These are phyloP conservation scores for Pogona vitticeps DNA, from an alignment of 2,113 vertebrate species.

Conservation along the genomic window DNA sequence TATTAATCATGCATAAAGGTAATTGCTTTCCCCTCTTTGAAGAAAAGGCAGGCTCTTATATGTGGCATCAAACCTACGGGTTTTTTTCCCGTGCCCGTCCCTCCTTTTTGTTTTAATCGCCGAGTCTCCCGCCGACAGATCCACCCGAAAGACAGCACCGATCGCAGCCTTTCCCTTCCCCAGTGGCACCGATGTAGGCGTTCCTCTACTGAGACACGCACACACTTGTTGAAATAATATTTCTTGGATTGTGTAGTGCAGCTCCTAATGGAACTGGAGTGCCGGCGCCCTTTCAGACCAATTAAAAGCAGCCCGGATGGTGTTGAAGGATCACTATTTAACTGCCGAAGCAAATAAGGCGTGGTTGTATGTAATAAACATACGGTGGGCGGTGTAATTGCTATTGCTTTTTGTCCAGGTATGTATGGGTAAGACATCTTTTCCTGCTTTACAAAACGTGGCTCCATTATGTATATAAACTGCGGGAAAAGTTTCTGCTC, in stretches of 20 bases:
- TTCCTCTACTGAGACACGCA: background rate
- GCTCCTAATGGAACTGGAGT: background rate
- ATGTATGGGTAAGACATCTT: background rate
- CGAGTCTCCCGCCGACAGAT: background rate
- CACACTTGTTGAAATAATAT: background rate
- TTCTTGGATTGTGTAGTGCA: background rate
- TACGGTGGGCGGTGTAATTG: background rate
- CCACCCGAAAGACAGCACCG: conserved; percentile 3
- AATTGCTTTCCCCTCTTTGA: conserved; percentile 31
- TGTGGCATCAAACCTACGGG: conserved; percentile 8
- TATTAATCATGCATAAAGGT: conserved; percentile 39
- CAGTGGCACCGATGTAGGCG: conserved; percentile 9
- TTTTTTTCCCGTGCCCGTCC: too few relatives aligned
- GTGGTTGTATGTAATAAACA: background rate
- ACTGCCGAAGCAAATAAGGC: conserved; percentile 4
- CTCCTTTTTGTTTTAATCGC: background rate
- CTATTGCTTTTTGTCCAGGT: background rate
- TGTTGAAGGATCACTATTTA: background rate
- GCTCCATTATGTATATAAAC: background rate
- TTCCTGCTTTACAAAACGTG: background rate
- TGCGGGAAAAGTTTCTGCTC: too few relatives aligned
- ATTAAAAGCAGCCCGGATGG: background rate
- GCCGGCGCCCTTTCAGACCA: conserved; percentile 18
- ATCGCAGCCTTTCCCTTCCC: conserved; percentile 35
- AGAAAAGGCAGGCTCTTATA: conserved; percentile 13